These are phyloP conservation scores for mouse (Mus musculus) DNA, from an alignment of 2,113 vertebrate species.

Conservation along the genomic window DNA sequence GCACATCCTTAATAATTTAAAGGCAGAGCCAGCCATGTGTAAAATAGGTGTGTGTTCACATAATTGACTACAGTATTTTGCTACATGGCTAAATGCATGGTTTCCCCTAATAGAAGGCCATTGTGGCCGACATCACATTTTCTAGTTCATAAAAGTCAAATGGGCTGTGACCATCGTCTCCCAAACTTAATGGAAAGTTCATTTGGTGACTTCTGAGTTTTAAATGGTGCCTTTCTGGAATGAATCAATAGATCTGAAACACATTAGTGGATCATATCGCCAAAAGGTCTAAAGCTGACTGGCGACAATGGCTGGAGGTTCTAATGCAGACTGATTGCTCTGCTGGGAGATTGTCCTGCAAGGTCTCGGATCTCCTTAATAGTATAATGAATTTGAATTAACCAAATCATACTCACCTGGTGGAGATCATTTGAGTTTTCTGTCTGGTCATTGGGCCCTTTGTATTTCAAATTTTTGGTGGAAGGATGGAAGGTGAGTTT, in stretches of 20 bases:
- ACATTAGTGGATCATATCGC: slow-evolving; percentile 80
- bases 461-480: slow-evolving; percentile 36
- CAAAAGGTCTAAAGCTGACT: slow-evolving; percentile 79
- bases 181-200: slow-evolving; percentile 89
- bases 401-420: slow-evolving; percentile 26
- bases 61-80: slow-evolving; percentile 87
- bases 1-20: slow-evolving; percentile 82
- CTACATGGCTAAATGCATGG: slow-evolving; percentile 87
- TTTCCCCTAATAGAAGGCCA: slow-evolving; percentile 88
- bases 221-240: slow-evolving; percentile 85
- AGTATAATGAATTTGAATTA: slow-evolving; percentile 74
- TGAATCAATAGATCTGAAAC: slow-evolving; percentile 86
- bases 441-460: not conserved
- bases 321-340: slow-evolving; percentile 80
- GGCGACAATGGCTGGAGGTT: slow-evolving; percentile 59
- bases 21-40: slow-evolving; percentile 81
- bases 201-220: slow-evolving; percentile 84
- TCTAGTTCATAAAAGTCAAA: slow-evolving; percentile 89
- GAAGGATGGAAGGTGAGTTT: not conserved
- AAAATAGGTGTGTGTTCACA: slow-evolving; percentile 86
- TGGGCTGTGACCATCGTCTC: slow-evolving; percentile 88
- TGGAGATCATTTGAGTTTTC: slow-evolving; percentile 20
- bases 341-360: slow-evolving; percentile 51
- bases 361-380: slow-evolving; percentile 64
- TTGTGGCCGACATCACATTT: slow-evolving; percentile 87